Percentiles rank a stretch among this genome's conserved stretches.
Evolutionary conservation across 1,140 invertebrate genomes (phyloP).

Genomic region (Drosophila aff.): DNA sequence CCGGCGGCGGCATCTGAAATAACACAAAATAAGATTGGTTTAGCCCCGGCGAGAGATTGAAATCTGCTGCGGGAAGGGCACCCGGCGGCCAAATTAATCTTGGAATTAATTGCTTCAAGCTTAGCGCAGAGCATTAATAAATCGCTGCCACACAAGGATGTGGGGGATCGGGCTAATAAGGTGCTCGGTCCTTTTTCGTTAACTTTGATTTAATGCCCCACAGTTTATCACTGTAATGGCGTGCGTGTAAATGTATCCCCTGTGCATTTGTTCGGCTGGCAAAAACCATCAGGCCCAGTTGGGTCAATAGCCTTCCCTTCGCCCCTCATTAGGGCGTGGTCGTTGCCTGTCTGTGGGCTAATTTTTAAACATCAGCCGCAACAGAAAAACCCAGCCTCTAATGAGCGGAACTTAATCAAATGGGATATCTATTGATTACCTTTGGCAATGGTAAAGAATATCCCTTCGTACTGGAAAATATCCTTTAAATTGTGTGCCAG

Average conservation of each 20-base stretch:
- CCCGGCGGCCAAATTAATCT: constrained; percentile 82
- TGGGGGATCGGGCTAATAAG: constrained; percentile 64
- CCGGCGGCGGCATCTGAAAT: constrained; percentile 53
- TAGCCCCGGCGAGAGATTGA: constrained; percentile 54
- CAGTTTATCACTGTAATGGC: constrained; percentile 81
- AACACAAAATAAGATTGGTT: constrained; percentile 20
- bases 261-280: constrained; percentile 72
- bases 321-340: constrained; percentile 37
- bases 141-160: constrained; percentile 47
- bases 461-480: background rate
- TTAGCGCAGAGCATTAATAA: constrained; percentile 83
- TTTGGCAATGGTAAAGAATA: background rate
- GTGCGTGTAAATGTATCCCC: constrained; percentile 73
- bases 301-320: constrained; percentile 30
- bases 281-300: constrained; percentile 64
- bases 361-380: constrained; percentile 63
- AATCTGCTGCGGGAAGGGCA: constrained; percentile 56
- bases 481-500: background rate
- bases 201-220: constrained; percentile 83
- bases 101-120: constrained; percentile 82
- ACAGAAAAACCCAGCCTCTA: constrained; percentile 39
- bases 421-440: constrained; percentile 71
- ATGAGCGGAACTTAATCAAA: constrained; percentile 71
- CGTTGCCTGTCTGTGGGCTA: constrained; percentile 51
- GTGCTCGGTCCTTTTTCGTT: constrained; percentile 64